Percentiles rank a stretch among this genome's conserved stretches.
These are phyloP conservation scores for Phylloscopus trochiloides DNA, from an alignment of 2,113 vertebrate genomes.

Conservation along the genomic window DNA sequence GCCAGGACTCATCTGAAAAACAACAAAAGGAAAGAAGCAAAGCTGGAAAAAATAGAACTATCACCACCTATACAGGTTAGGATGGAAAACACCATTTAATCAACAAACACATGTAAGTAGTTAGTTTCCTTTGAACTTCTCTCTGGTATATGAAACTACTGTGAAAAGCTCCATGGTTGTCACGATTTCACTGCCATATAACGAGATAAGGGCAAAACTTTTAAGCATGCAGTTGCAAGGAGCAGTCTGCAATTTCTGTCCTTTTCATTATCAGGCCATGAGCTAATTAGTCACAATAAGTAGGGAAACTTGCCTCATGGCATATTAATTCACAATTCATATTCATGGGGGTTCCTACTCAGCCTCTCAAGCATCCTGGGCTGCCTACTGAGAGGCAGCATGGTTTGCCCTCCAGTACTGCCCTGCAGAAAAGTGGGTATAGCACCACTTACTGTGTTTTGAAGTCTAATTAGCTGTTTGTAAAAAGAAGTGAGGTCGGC, in stretches of 20 bases:
- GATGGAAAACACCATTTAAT: neutral
- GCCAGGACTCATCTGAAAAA: neutral
- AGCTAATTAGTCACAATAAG: slow-evolving; percentile 46
- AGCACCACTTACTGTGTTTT: slow-evolving; percentile 63
- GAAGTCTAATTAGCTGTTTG: slow-evolving; percentile 64
- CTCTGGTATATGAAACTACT: neutral
- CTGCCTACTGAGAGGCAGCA: slow-evolving; percentile 52
- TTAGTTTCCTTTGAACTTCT: neutral
- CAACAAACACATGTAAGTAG: neutral
- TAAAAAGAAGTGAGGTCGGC: slow-evolving; percentile 18
- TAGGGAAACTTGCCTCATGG: slow-evolving; percentile 15
- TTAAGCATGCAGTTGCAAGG: neutral
- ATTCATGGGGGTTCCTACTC: slow-evolving; percentile 46
- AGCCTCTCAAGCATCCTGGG: slow-evolving; percentile 32
- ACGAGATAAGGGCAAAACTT: slow-evolving; percentile 5
- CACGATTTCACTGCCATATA: neutral
- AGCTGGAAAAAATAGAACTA: neutral
- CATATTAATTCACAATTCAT: slow-evolving; percentile 44
- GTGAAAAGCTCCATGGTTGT: neutral
- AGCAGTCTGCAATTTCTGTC: slow-evolving; percentile 8
- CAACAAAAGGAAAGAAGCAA: neutral
- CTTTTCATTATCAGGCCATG: slow-evolving; percentile 34
- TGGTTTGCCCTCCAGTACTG: slow-evolving; percentile 32
- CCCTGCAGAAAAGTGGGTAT: slow-evolving; percentile 50
- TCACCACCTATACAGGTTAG: neutral